Evolutionary conservation across 2,888 invertebrate species (phyloP), one percentile per base, ranked within the genome.

Genomic region (Thalpophila matura): DNA sequence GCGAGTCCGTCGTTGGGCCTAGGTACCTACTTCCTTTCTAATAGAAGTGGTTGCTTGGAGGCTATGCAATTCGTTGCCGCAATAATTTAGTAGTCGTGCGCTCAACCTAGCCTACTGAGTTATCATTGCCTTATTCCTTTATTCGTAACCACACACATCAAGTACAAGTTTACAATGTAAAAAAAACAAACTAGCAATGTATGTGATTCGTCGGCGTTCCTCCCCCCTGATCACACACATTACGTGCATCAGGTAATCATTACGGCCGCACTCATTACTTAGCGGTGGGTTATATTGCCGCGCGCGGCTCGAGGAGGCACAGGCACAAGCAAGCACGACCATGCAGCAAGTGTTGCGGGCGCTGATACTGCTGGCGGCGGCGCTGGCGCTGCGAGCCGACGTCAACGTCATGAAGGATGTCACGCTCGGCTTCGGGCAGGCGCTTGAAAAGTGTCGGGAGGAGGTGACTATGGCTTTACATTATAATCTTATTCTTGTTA

Each of bases 381-480:
- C 77, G 42, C 57, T 53, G 24, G 66, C 57, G 16, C 61, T 64
- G 54, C 55, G 56, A 16, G 86, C 83, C 2, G 85, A 83, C 59
- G 84, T 86, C 26, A 82, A 80, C 18, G 86, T 95, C 74, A 89
- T 95, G 92, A 94, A 92, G 68, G 93, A 94, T 53, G 90, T 95
- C 68, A 95, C 95, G 0, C 86, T 95, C 1, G 95, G 95, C 7
- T 95, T 94, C 66, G 95, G 95, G 1, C 86, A 94, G 77, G 95
- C 94, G 43, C 83, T 95, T 6, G 83, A 93, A 20, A 85, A 86
- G 59, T 95, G 95, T 78, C 83, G 94, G 18, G 89, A 89, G 56
- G 91, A 93, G 86, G 94, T 94, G 16, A 42, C 7, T 4, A 27
- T 10, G 2, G 20, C 7, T 12, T 12, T 4, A n/a, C 3, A 16